Conservation (phyloP, 1,140 invertebrate species). For the Heterodera schachtii region DNA sequence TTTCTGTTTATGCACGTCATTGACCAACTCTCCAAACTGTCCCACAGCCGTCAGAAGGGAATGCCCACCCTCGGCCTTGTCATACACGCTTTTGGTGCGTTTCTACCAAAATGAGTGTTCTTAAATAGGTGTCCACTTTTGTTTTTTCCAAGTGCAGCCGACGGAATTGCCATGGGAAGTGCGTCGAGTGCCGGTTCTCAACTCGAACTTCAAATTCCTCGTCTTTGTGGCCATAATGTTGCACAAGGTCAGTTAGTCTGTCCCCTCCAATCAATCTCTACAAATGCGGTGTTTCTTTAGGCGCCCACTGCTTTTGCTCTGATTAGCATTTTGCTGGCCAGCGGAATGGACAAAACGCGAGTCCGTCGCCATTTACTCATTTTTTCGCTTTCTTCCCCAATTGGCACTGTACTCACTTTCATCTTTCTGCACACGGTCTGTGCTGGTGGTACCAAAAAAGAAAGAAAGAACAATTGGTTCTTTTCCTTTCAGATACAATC, state of each 20-base stretch:
- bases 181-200: constrained; percentile 86
- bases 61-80: constrained; percentile 93
- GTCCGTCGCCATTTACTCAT: constrained; percentile 87
- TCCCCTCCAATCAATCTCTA: neutral
- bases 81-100: constrained; percentile 85
- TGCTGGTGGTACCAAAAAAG: too few species aligned
- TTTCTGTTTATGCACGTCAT: constrained; percentile 97
- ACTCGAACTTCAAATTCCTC: constrained; percentile 93
- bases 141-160: constrained; percentile 72
- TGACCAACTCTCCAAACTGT: constrained; percentile 70
- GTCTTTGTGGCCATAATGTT: constrained; percentile 94
- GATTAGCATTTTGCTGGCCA: constrained; percentile 92
- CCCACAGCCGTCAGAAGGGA: constrained; percentile 73
- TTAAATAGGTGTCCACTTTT: neutral
- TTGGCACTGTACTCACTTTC: constrained; percentile 86
- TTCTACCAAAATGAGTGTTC: neutral
- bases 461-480: neutral
- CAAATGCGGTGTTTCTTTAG: constrained; percentile 66
- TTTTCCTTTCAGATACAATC: neutral
- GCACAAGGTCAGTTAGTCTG: constrained; percentile 77
- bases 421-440: constrained; percentile 68
- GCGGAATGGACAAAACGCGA: constrained; percentile 83
- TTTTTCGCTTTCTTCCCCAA: constrained; percentile 88
- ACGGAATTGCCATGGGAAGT: constrained; percentile 92
- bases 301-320: constrained; percentile 96